Conservation (phyloP, 2,888 invertebrate species). For the Dugesia japonica region DNA sequence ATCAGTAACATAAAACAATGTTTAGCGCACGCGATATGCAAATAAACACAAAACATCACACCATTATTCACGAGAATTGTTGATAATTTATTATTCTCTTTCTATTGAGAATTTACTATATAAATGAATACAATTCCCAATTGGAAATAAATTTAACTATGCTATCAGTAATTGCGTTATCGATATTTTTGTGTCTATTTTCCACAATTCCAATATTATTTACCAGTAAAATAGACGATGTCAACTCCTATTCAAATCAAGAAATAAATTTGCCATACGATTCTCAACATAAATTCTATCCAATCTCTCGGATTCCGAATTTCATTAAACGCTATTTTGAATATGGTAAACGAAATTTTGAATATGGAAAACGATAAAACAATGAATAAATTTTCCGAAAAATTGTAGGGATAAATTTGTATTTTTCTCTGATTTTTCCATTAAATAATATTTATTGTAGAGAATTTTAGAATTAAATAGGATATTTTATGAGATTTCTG, state of each 20-base stretch:
- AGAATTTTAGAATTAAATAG: no score
- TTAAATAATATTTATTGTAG: no score
- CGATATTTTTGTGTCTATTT: not conserved
- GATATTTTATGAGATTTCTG: no score
- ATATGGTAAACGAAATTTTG: not conserved
- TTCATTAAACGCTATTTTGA: not conserved
- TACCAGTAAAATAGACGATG: not conserved
- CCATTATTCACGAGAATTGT: not conserved
- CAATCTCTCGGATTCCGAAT: not conserved
- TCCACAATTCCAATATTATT: not conserved
- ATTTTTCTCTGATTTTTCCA: no score
- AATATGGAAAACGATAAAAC: not conserved
- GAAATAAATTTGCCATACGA: not conserved
- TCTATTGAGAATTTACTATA: not conserved
- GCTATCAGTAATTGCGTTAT: not conserved
- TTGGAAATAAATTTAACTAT: not conserved
- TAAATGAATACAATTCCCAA: not conserved
- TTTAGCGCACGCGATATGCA: not conserved
- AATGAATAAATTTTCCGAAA: not conserved
- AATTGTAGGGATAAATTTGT: no score
- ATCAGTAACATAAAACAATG: not conserved
- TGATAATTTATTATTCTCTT: not conserved
- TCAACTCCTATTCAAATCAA: not conserved
- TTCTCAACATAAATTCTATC: not conserved
- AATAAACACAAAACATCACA: not conserved